Evolutionary conservation across 2,888 invertebrate genomes (phyloP), one percentile per base, ranked within the genome.

Genomic region (Nycteola revayana): DNA sequence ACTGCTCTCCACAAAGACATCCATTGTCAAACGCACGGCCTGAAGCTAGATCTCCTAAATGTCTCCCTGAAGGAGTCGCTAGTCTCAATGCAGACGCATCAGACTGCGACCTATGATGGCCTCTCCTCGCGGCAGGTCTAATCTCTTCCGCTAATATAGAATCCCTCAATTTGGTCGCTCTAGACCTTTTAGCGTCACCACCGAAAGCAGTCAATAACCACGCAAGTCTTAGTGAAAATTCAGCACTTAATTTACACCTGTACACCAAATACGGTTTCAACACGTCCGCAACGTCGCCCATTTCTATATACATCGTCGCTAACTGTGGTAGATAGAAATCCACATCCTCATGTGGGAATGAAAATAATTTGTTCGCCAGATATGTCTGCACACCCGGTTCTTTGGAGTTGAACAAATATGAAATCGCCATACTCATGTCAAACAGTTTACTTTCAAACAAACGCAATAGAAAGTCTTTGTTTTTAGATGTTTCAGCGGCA

Each of bases 301-400:
- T 97, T 89, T 98, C 98, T 82, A 99, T 96, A 80, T 98, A 99
- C 96, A 99, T 97, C 67, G 97, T 97, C 67, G 99, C 95, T 69
- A 99, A 88, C 86, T 99, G 99, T 28, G 99, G 99, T 75, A 99
- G 92, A 88, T 98, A 99, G 80, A 98, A 97, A 89, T 99, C 98
- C 48, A 99, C 97, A 58, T 98, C 97, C 50, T 91, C 91, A 76
- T 96, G 93, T 17, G 94, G 93, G 82, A 99, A 99, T 80, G 95
- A 96, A 86, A 99, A 99, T 89, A 99, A 93, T 85, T 97, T 96
- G 90, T 99, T 99, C 49, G 97, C 99, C 75, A 99, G 94, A 88
- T 99, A 99, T 63, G 96, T 95, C 71, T 98, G 96, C 51, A 99
- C 98, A 43, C 98, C 99, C 22, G 97, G 96, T 79, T 99, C 99